Evolutionary conservation across 2,797 vertebrate species (phyloP), one percentile per base, ranked within the genome.

Genomic region (Enteromius trimaculatus): DNA sequence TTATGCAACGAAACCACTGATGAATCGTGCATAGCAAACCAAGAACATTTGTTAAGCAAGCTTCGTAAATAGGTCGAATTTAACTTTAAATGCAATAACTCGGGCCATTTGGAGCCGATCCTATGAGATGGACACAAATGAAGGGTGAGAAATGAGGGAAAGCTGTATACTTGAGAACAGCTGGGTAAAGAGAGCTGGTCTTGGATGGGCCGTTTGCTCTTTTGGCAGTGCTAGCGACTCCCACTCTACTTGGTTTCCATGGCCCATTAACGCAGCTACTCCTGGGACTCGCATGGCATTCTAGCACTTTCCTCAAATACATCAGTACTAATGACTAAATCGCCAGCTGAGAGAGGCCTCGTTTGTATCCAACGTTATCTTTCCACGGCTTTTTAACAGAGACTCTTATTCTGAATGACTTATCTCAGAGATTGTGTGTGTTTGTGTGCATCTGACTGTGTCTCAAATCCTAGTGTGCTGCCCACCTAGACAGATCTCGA

Each of bases 261-360:
- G 92, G 90, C 85, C 89, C 92, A 94, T 94, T 94, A 93, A 88
- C 85, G 87, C 75, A 60, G 42, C 88, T 64, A 87, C 92, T 93
- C 92, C 79, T 21, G 92, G 91, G 92, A 93, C 86, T 83, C 65
- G 53, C 83, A 83, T 85, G 88, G 84, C 87, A 89, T 91, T 91
- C 88, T 90, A 90, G 86, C 82, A 77, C 78, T 86, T 89, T 89
- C 89, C 88, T 69, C 84, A 88, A 90, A 92, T 92, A 92, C 92
- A 93, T 93, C 90, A 92, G 42, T 9, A 70, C 87, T 84, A 88
- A 92, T 23, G 21, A 88, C 86, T 92, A 92, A 91, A 84, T 87
- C 83, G 86, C 79, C 83, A 90, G 84, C 86, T 85, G 84, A 88
- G 85, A 84, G 83, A 89, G 82, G 75, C 75, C 89, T 87, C 16